Percentiles rank a stretch among this genome's conserved stretches.
These are phyloP conservation scores for Plemyria rubiginata DNA, from an alignment of 2,888 invertebrate species.

Conservation along the genomic window DNA sequence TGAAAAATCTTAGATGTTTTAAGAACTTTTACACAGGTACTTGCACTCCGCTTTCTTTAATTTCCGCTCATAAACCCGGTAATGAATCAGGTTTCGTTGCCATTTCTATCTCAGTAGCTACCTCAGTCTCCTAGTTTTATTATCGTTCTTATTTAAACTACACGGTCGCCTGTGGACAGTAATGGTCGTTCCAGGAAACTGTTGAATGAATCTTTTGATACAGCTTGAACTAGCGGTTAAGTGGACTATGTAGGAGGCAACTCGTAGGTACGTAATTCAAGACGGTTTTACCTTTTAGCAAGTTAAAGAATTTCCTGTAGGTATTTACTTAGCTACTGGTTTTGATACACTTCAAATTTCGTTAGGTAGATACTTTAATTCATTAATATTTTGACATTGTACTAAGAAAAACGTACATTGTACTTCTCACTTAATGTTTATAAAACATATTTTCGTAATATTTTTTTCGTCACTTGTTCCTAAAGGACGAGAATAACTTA, in stretches of 20 bases:
- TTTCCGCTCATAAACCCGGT: neutral
- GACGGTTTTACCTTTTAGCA: neutral
- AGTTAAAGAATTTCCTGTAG: neutral
- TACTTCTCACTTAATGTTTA: neutral
- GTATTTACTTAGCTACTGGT: too few species aligned
- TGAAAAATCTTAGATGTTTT: neutral
- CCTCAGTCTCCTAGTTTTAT: constrained; percentile 1
- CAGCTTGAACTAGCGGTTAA: constrained; percentile 12
- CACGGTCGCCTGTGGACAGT: constrained; percentile 3
- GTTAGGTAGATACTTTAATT: neutral
- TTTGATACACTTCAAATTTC: neutral
- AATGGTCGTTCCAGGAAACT: constrained; percentile 13
- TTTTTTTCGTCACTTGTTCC: constrained; percentile 8
- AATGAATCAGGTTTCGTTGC: neutral
- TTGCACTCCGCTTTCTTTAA: neutral
- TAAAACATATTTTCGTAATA: constrained; percentile 1
- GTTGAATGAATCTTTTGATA: constrained; percentile 26
- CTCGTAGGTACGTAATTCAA: neutral
- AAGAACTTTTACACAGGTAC: neutral
- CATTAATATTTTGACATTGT: neutral
- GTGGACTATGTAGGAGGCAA: constrained; percentile 8
- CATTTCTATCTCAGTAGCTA: neutral
- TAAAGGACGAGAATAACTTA: constrained; percentile 22
- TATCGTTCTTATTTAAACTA: neutral
- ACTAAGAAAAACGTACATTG: neutral